A percentile compares a stretch with the other conserved stretches of the same genome.
phyloP scores from a whole-genome alignment of 2,113 vertebrate genomes.

The Centropristis striata region DNA sequence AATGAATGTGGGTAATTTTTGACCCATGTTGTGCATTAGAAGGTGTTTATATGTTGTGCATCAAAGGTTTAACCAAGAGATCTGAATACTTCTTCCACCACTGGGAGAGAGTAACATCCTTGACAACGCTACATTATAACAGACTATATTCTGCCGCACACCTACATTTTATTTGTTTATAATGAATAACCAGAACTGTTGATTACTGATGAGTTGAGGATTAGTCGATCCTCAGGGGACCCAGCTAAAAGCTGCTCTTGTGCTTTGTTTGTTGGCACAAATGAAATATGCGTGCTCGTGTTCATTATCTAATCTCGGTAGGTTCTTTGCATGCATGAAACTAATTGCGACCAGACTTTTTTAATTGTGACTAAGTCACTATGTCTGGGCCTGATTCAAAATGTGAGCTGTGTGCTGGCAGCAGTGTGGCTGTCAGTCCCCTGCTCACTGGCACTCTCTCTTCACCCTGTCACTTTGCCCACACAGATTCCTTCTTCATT shows the following conservation, averaged over 20 bases:
- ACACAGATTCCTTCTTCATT: conserved; percentile 18
- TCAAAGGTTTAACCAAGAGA: too few relatives aligned
- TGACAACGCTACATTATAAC: background rate
- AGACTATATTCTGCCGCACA: background rate
- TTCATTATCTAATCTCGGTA: conserved; percentile 8
- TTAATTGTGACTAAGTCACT: background rate
- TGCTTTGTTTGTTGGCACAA: conserved; percentile 4
- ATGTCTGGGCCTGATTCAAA: background rate
- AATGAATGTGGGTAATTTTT: too few relatives aligned
- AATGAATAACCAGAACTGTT: background rate
- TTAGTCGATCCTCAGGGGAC: conserved; percentile 5
- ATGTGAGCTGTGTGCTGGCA: conserved; percentile 2
- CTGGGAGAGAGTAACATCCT: background rate
- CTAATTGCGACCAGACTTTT: conserved; percentile 7
- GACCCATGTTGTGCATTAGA: too few relatives aligned
- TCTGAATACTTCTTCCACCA: too few relatives aligned
- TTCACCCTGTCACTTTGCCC: conserved; percentile 17
- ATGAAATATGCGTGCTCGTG: background rate
- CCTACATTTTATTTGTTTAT: background rate
- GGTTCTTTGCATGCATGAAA: conserved; percentile 1
- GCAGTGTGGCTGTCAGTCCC: background rate
- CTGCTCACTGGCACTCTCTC: background rate
- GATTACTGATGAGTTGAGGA: conserved; percentile 28
- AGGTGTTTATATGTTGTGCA: too few relatives aligned
- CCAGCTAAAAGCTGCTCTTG: background rate